Evolutionary conservation across 2,113 vertebrate genomes (phyloP).

Genomic region (Antennarius striatus): DNA sequence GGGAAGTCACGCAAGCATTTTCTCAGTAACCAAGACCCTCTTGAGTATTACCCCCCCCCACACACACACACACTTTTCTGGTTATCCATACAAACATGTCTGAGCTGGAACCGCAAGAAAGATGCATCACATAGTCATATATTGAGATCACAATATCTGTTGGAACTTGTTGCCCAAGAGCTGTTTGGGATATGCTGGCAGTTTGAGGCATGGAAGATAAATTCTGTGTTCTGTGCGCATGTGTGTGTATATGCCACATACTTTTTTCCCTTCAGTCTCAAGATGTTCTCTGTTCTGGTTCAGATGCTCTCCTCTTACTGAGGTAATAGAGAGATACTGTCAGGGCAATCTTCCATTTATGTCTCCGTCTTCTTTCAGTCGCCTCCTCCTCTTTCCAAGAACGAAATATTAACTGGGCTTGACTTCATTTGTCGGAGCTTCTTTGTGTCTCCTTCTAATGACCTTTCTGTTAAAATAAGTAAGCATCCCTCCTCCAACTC

Average conservation of each 20-base stretch:
- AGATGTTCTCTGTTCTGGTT: conserved; percentile 19
- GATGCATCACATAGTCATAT: conserved; percentile 44
- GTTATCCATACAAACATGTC: conserved; percentile 67
- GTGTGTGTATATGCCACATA: conserved; percentile 9
- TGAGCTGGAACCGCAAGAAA: conserved; percentile 44
- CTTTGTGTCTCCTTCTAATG: conserved; percentile 60
- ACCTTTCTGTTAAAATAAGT: conserved; percentile 72
- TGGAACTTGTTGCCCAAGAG: conserved; percentile 58
- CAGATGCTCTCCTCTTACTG: conserved; percentile 14
- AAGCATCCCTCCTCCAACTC: conserved; percentile 46
- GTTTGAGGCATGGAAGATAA: conserved; percentile 45
- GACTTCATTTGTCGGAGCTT: conserved; percentile 71
- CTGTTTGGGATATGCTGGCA: conserved; percentile 49
- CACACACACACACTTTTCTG: conserved; percentile 26
- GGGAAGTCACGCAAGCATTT: conserved; percentile 57
- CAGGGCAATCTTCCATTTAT: conserved; percentile 29
- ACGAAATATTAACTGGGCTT: conserved; percentile 57
- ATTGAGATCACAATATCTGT: conserved; percentile 51
- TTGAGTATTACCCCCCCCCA: conserved; percentile 36
- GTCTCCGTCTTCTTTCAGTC: conserved; percentile 26
- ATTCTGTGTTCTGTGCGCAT: background rate
- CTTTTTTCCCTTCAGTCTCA: conserved; percentile 43
- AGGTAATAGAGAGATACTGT: conserved; percentile 26
- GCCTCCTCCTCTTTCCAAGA: conserved; percentile 44
- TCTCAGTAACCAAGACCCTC: conserved; percentile 58